Evolutionary conservation across 2,113 vertebrate species (phyloP), one percentile per base, ranked within the genome.

Genomic region (Petromus typicus): DNA sequence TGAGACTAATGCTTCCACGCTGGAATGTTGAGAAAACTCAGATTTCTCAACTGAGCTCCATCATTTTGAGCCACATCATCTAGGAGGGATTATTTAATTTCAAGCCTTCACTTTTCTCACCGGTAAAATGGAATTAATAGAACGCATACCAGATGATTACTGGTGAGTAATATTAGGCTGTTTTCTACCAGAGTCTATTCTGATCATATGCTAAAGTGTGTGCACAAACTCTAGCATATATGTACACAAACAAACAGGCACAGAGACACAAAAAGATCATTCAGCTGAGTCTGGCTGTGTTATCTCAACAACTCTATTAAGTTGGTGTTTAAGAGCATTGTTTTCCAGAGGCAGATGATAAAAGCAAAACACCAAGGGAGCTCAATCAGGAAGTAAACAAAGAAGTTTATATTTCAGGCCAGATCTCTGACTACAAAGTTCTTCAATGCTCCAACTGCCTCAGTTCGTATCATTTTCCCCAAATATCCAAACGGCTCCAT

Each of bases 71-170:
- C 9, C 12, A 25, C 14, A 51, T 89, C n/a, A 57, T 11, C 32
- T 61, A 61, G 75, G n/a, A 81, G 3, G 71, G 78, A 82, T 76
- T 34, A 56, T 14, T 75, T 93, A 67, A 45, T 16, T 25, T 69
- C 40, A 23, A 89, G 20, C 16, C 61, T 81, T 93, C 4, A 30
- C 91, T 91, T 76, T 91, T 93, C 54, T 89, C 73, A 51, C 75
- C 51, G 71, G 23, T 66, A 79, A 94, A 81, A 30, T 59, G 45
- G 16, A 32, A 32, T 67, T 34, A 83, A 25, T 59, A 93, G 20
- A 81, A 30, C 3, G 71, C 7, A n/a, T 66, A 71, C 59, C 57
- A 87, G 27, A 56, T 5, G 37, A 59, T 83, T 13, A 34, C 6
- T 0, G 18, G 66, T 30, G 7, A 8, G 54, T 37, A 8, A 16